Base-by-base conservation (phyloP, 2,888 invertebrate species). In the Hypselothyrea guttata region DNA sequence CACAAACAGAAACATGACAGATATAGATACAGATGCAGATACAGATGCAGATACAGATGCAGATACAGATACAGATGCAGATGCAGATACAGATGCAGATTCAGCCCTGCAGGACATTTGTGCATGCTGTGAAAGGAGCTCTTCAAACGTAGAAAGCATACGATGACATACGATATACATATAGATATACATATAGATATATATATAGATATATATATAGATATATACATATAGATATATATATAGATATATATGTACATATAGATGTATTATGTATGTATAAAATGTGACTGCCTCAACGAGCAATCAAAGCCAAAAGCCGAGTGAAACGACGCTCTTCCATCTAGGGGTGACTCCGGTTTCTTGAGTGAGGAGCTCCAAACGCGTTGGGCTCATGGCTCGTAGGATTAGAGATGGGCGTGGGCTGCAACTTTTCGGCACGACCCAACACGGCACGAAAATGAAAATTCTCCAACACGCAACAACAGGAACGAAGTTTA, bases 61-160 rank as follows among this genome's bases (percentile, higher is more conserved):
- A n/a, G n/a, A n/a, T n/a, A n/a, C n/a, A n/a, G n/a, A n/a, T n/a
- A n/a, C n/a, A n/a, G n/a, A n/a, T n/a, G n/a, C n/a, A n/a, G n/a
- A n/a, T n/a, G n/a, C n/a, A n/a, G n/a, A n/a, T n/a, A n/a, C n/a
- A n/a, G n/a, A n/a, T n/a, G n/a, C n/a, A n/a, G 67, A 65, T 75
- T 72, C 48, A 59, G 44, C 60, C 63, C 79, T 76, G 76, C 69
- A 79, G 75, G 76, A 70, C 58, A 76, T 76, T 54, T 64, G 41
- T 35, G 40, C 53, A 54, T 66, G n/a, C n/a, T n/a, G n/a, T n/a
- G n/a, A n/a, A n/a, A n/a, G n/a, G n/a, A n/a, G n/a, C n/a, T n/a
- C n/a, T n/a, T n/a, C n/a, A n/a, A 51, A 53, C 66, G 37, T 46
- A 51, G 47, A 51, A 49, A 34, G 15, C 28, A 38, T 52, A 44